Conservation (phyloP, 1,140 invertebrate species). For the Planococcus citri region DNA sequence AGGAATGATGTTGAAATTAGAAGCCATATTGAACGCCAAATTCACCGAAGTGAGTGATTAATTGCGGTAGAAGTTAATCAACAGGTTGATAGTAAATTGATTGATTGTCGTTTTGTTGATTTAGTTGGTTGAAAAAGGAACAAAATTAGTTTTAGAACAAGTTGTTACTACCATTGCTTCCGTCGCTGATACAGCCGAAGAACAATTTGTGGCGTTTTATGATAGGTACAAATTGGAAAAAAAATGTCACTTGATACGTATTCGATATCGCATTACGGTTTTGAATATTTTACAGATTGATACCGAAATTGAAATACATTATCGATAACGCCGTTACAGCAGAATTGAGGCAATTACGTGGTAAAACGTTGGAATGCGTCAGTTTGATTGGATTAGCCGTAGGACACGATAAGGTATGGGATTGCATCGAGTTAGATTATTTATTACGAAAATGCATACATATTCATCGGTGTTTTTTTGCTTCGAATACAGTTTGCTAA, state of each 20-base stretch:
- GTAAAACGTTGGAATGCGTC: conserved; percentile 95
- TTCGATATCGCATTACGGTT: not conserved
- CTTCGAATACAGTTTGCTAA: conserved; percentile 52
- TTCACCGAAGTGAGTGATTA: conserved; percentile 64
- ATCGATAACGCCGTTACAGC: conserved; percentile 82
- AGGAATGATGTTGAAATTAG: conserved; percentile 80
- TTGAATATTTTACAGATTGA: conserved; percentile 41
- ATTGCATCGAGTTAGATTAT: no score
- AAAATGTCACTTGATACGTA: conserved; percentile 28
- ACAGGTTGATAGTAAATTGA: no score
- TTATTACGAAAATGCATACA: not conserved
- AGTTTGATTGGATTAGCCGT: conserved; percentile 96
- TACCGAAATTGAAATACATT: conserved; percentile 95
- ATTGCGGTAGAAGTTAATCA: no score
- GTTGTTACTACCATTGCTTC: conserved; percentile 95
- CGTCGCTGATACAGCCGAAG: conserved; percentile 95
- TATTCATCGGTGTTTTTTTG: not conserved
- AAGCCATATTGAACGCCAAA: conserved; percentile 79
- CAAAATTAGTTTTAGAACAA: conserved; percentile 94
- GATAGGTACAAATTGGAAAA: conserved; percentile 34
- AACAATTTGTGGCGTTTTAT: conserved; percentile 75
- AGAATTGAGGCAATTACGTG: conserved; percentile 78
- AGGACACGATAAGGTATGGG: conserved; percentile 71
- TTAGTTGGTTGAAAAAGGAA: conserved; percentile 77
- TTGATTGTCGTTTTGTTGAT: conserved; percentile 24